These are phyloP conservation scores for Anthonomus grandis DNA, from an alignment of 1,140 invertebrate genomes.

Conservation along the genomic window DNA sequence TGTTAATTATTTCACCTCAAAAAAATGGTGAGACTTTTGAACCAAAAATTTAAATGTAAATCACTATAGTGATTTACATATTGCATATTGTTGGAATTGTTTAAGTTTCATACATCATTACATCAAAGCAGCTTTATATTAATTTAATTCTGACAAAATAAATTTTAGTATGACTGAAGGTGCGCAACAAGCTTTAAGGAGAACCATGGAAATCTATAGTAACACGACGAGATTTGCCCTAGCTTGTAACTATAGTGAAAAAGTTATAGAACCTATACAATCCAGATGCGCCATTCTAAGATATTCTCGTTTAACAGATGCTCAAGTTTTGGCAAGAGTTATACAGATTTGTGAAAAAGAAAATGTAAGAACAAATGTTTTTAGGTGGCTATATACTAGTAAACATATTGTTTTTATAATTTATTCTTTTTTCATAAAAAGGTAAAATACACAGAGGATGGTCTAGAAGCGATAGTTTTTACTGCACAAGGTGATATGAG, in stretches of 20 bases:
- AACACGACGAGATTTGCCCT: constrained; percentile 96
- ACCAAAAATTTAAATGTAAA: too few relatives aligned
- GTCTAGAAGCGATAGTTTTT: constrained; percentile 94
- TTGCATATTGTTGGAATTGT: too few relatives aligned
- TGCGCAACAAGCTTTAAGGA: constrained; percentile 92
- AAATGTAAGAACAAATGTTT: constrained; percentile 53
- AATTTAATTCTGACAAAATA: too few relatives aligned
- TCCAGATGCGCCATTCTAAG: constrained; percentile 95
- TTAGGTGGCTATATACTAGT: constrained; percentile 9
- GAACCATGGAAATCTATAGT: constrained; percentile 99
- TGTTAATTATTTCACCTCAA: too few relatives aligned
- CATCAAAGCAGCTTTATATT: too few relatives aligned
- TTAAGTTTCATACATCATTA: too few relatives aligned
- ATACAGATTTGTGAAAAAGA: constrained; percentile 73
- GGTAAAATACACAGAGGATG: constrained; percentile 87
- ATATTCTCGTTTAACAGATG: constrained; percentile 89
- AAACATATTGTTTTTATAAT: background rate
- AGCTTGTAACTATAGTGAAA: constrained; percentile 98
- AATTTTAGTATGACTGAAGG: constrained; percentile 92
- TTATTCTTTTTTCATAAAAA: constrained; percentile 33
- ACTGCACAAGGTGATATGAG: constrained; percentile 99
- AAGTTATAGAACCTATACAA: constrained; percentile 99
- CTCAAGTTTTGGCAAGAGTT: constrained; percentile 80
- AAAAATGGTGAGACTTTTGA: too few relatives aligned
- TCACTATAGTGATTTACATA: too few relatives aligned